A percentile compares a stretch with the other conserved stretches of the same genome.
Conservation (phyloP, 2,888 invertebrate genomes). For the Geophilus truncorum region DNA sequence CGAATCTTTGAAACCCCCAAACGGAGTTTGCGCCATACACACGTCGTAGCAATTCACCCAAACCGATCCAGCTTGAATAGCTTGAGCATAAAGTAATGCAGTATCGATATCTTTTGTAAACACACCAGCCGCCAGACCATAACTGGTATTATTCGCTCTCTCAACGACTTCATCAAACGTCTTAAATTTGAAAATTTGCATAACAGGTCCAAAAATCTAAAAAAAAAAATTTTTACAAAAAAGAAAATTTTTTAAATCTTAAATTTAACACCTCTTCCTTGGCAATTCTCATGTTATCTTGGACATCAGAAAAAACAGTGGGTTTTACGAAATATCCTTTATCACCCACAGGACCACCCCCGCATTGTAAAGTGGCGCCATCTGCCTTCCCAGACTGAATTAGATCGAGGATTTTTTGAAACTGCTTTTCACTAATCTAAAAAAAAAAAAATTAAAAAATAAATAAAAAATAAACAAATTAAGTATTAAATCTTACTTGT, state of each 20-base stretch:
- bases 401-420: constrained; percentile 66
- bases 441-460: no score
- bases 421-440: constrained; percentile 67
- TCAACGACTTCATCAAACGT: constrained; percentile 70
- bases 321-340: constrained; percentile 64
- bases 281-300: constrained; percentile 52
- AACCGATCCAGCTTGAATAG: constrained; percentile 73
- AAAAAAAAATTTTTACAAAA: no score
- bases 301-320: constrained; percentile 50
- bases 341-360: constrained; percentile 64
- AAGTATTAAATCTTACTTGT: no score
- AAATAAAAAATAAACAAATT: no score
- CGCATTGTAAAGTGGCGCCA: constrained; percentile 71
- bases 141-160: constrained; percentile 71
- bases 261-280: constrained; percentile 52
- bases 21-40: constrained; percentile 66
- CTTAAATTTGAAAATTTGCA: constrained; percentile 75
- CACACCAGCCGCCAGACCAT: constrained; percentile 77
- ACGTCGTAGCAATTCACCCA: constrained; percentile 76
- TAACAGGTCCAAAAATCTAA: constrained; percentile 86
- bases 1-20: constrained; percentile 82
- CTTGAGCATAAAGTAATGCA: constrained; percentile 67
- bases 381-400: constrained; percentile 71
- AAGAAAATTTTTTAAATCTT: no score
- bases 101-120: constrained; percentile 73